phyloP scores from a whole-genome alignment of 2,888 invertebrate genomes.

The Acheta domesticus region DNA sequence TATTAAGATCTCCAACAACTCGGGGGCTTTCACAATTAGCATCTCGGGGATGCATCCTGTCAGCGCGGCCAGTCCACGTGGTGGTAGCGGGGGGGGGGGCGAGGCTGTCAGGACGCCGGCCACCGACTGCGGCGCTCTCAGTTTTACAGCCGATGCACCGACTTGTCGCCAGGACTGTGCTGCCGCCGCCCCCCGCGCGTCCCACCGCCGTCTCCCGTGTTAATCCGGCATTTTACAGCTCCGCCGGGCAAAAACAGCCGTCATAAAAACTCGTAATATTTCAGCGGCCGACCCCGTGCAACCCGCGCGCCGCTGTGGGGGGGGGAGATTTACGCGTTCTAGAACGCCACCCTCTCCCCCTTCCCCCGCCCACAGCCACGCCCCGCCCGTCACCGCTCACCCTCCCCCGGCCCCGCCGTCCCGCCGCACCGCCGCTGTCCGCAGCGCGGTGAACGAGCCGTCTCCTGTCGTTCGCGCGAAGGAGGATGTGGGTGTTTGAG shows the following conservation, averaged over 20 bases:
- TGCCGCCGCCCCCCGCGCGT: neutral
- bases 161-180: neutral
- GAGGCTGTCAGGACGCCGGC: too few species aligned
- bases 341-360: neutral
- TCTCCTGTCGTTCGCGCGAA: too few species aligned
- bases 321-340: neutral
- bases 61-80: too few species aligned
- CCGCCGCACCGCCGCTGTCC: too few species aligned
- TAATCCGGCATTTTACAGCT: slow-evolving; percentile 8
- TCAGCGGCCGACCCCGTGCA: neutral
- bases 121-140: neutral
- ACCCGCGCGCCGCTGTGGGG: neutral
- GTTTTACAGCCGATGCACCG: neutral
- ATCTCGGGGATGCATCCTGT: too few species aligned
- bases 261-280: slow-evolving; percentile 9
- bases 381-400: too few species aligned
- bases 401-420: too few species aligned
- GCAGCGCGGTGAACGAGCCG: too few species aligned
- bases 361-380: neutral
- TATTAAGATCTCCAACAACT: too few species aligned
- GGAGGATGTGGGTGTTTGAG: too few species aligned
- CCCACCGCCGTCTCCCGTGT: neutral
- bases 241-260: neutral
- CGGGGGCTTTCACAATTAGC: too few species aligned
- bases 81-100: too few species aligned